Evolutionary conservation across 2,888 invertebrate genomes (phyloP), one percentile per base, ranked within the genome.

Genomic region (Fragum whitleyi): DNA sequence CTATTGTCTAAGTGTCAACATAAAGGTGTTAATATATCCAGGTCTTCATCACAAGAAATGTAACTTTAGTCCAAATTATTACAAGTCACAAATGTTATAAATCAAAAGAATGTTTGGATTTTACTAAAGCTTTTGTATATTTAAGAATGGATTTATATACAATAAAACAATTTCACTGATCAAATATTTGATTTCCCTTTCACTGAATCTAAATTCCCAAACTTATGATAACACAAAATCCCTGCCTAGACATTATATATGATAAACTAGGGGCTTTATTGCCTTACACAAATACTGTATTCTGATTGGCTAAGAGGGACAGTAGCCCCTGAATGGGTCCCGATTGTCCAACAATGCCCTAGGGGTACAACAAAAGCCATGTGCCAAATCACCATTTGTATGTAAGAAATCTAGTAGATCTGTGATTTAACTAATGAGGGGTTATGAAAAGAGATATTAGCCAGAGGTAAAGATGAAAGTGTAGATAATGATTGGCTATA

Each of bases 351-450:
- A 42, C 65, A 21, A 65, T 42, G 26, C 11, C 65, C 42, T 6
- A 2, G 14, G 65, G 65, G 42, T 19, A 28, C 39, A 65, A 65
- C 65, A 65, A 65, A 65, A 65, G 65, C 65, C 65, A 65, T 65
- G 65, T 65, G 65, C 65, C 65, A 65, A 65, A 65, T 65, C 65
- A 65, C 5, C 65, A 65, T 65, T 65, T 65, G 65, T 65, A 65
- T 21, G 65, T 65, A 65, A 65, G 32, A 57, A 65, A 65, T 65
- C 65, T 23, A 62, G 62, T 16, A 36, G 36, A 62, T 65, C 65
- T 23, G 19, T 65, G 65, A 65, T 23, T 42, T 21, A 39, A 32
- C 42, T 65, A 65, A 65, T 65, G 65, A 65, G 39, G 7, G 36
- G n/a, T 16, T 21, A 65, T 21, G 47, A 39, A 42, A 65, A 23